A percentile compares a stretch with the other conserved stretches of the same genome.
Conservation (phyloP, 1,140 invertebrate genomes). For the Bradynema listronoti region DNA sequence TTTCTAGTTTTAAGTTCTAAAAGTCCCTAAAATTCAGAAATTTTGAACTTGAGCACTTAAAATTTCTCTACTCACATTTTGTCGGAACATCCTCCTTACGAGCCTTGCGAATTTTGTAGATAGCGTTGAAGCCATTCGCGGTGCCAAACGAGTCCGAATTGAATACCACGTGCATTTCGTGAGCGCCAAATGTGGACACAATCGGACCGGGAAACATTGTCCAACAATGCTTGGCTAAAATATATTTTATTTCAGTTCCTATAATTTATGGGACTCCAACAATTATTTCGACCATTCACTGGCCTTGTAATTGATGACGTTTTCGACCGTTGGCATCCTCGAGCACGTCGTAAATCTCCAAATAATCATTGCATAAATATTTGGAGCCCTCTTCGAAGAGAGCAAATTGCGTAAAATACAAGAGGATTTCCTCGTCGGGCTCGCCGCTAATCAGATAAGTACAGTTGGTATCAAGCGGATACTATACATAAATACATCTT, state of each 20-base stretch:
- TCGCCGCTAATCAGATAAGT: slow-evolving; percentile 47
- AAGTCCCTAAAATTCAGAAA: not conserved
- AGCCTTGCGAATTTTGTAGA: slow-evolving; percentile 51
- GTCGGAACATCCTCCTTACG: slow-evolving; percentile 47
- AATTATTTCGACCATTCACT: not conserved
- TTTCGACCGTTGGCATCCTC: slow-evolving; percentile 39
- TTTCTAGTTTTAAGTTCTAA: too few species aligned
- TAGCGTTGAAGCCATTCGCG: slow-evolving; percentile 56
- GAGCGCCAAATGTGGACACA: slow-evolving; percentile 46
- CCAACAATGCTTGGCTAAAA: slow-evolving; percentile 44
- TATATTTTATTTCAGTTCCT: slow-evolving; percentile 4
- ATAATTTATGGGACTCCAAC: too few species aligned
- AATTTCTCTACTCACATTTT: slow-evolving; percentile 5
- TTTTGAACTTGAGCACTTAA: not conserved
- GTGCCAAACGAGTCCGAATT: slow-evolving; percentile 48
- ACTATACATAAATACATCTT: too few species aligned
- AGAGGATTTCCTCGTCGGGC: slow-evolving; percentile 44
- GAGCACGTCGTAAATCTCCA: slow-evolving; percentile 55
- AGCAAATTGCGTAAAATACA: slow-evolving; percentile 57
- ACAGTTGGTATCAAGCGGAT: slow-evolving; percentile 52
- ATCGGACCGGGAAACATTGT: slow-evolving; percentile 50
- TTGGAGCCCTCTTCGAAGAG: slow-evolving; percentile 42
- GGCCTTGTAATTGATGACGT: slow-evolving; percentile 42
- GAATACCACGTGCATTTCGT: slow-evolving; percentile 56
- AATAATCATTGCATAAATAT: slow-evolving; percentile 49